phyloP scores from a whole-genome alignment of 2,113 vertebrate species.

The Origma solitaria region DNA sequence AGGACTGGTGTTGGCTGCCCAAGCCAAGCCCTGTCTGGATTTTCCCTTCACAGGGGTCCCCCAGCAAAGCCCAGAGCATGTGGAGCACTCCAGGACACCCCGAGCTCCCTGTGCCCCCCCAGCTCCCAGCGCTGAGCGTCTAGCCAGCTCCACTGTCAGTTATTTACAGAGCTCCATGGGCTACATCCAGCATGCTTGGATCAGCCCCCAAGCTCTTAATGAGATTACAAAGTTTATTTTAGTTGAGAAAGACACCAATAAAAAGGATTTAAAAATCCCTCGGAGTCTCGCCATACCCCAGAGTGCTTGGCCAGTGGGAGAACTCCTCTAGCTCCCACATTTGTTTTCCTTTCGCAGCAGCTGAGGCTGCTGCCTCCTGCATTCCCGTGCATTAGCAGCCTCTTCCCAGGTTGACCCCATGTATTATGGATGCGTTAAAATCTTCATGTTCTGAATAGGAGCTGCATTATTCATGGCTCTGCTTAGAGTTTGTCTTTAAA shows the following conservation, averaged over 20 bases:
- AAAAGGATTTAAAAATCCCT: conserved; percentile 21
- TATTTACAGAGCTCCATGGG: not conserved
- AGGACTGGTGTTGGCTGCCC: accelerated
- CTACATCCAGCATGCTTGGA: not conserved
- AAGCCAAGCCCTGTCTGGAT: accelerated
- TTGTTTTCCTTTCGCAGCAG: conserved; percentile 28
- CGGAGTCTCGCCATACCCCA: not conserved
- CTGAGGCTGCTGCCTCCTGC: not conserved
- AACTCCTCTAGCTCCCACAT: not conserved
- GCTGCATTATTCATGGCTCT: conserved; percentile 59
- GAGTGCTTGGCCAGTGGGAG: not conserved
- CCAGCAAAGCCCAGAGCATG: not conserved
- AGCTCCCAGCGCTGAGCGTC: not conserved
- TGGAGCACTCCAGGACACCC: not conserved
- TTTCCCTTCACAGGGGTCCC: not conserved
- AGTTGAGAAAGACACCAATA: conserved; percentile 34
- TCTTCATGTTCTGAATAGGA: conserved; percentile 40
- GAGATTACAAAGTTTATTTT: conserved; percentile 48
- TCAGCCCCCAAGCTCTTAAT: conserved; percentile 3
- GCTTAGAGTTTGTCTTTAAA: conserved; percentile 59
- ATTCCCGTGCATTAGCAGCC: not conserved
- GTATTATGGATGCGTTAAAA: conserved; percentile 60
- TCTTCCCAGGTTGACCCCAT: conserved; percentile 43
- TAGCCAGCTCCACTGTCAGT: not conserved
- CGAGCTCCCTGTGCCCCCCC: not conserved